Evolutionary conservation across 2,797 vertebrate species (phyloP).

Genomic region (Myoxocephalus aenaeus): DNA sequence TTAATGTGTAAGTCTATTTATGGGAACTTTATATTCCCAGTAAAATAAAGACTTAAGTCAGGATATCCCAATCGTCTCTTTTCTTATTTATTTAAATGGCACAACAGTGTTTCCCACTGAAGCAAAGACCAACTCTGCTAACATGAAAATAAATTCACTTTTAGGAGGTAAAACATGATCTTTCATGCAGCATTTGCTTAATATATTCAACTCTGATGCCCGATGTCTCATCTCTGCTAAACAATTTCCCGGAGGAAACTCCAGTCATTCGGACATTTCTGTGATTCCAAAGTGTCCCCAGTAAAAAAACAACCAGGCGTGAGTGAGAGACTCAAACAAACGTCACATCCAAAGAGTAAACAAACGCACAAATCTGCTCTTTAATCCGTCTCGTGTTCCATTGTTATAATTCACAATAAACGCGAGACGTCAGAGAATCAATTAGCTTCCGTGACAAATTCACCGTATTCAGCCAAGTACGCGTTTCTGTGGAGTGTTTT

Average conservation of each 20-base stretch:
- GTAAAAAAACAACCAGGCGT: neutral
- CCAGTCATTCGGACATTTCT: neutral
- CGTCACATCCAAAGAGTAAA: neutral
- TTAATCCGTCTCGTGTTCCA: neutral
- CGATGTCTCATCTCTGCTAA: neutral
- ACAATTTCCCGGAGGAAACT: neutral
- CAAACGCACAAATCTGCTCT: neutral
- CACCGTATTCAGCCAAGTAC: slow-evolving; percentile 23
- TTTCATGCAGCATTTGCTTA: neutral
- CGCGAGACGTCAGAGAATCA: slow-evolving; percentile 23
- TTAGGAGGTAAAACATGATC: neutral
- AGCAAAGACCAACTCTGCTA: neutral
- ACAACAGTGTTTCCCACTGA: neutral
- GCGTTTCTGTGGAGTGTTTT: slow-evolving; percentile 22
- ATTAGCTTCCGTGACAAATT: slow-evolving; percentile 43
- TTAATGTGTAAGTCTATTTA: too few species aligned
- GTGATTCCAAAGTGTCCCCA: neutral
- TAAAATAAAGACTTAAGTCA: too few species aligned
- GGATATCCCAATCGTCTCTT: too few species aligned
- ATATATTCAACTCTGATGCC: neutral
- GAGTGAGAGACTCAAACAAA: too few species aligned
- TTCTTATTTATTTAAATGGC: neutral
- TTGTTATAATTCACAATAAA: slow-evolving; percentile 23
- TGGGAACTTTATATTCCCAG: too few species aligned
- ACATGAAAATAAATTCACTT: neutral